Base-by-base conservation (phyloP, 2,113 vertebrate genomes). In the Mus spicilegus region DNA sequence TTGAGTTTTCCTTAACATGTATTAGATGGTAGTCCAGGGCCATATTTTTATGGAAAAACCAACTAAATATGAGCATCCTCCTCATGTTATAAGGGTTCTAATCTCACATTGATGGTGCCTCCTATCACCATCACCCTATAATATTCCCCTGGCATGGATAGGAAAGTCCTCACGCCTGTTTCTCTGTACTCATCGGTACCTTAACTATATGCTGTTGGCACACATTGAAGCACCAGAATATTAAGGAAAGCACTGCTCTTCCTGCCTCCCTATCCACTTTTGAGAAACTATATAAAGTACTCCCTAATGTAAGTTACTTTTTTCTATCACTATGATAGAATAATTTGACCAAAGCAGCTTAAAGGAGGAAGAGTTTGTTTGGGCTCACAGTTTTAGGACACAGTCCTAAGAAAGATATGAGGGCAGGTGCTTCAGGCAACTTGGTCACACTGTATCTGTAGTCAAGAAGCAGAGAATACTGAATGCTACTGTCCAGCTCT, bases 1-100 rank as follows among this genome's bases (percentile, higher is more conserved):
- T 80, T 87, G 42, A 92, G 42, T 76, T 95, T 94, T 93, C 42
- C 61, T 93, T 81, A 61, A 69, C 65, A 97, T 76, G 7, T 70
- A 63, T 92, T 92, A 73, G n/a, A 56, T 84, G 24, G 39, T 54
- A 91, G 12, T 67, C 33, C 73, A 33, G 30, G 30, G 12, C 7
- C 33, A 72, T 65, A 81, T 51, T 80, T 67, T 56, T 24, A 65
- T 76, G 49, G 63, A 11, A 86, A 93, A 96, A 75, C 0, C 28
- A 93, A 51, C 12, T 65, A 56, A 89, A 87, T 85, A n/a, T 91
- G n/a, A 58, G 3, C 17, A 33, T 84, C 24, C 26, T 26, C 72
- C 49, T 56, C 58, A 28, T 28, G 1, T 49, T 54, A 9, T 12
- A 67, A 24, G 20, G 28, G 11, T 76, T 54, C n/a, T 76, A 14